phyloP scores from a whole-genome alignment of 1,140 invertebrate species.

The Megalonaias nervosa region DNA sequence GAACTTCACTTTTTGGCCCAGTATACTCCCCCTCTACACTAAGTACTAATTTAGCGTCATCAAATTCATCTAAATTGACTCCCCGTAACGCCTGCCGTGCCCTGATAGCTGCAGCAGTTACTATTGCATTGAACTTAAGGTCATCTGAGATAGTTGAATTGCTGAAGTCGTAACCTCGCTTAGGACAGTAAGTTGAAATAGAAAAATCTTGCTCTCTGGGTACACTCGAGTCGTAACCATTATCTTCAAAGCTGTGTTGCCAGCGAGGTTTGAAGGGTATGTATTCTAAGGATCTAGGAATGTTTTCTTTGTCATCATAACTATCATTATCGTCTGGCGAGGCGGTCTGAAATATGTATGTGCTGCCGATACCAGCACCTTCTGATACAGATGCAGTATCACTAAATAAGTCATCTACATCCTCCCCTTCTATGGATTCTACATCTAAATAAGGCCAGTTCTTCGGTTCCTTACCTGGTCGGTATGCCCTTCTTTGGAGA shows the following conservation, averaged over 20 bases:
- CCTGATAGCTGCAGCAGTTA: slow-evolving; percentile 39
- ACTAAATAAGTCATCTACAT: slow-evolving; percentile 19
- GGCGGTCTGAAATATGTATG: slow-evolving; percentile 1
- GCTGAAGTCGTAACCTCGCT: slow-evolving; percentile 3
- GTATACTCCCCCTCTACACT: slow-evolving; percentile 51
- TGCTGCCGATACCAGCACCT: neutral
- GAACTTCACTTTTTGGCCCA: slow-evolving; percentile 32
- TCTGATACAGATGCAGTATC: slow-evolving; percentile 8
- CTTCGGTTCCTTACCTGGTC: slow-evolving; percentile 16
- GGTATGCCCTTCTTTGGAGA: slow-evolving; percentile 7
- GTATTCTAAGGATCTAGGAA: slow-evolving; percentile 4
- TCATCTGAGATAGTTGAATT: slow-evolving; percentile 33
- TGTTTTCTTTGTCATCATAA: neutral
- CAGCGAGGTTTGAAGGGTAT: slow-evolving; percentile 28
- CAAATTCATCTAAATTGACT: slow-evolving; percentile 43
- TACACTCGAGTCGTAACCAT: neutral
- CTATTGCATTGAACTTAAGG: slow-evolving; percentile 43
- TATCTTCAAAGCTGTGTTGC: too few relatives aligned
- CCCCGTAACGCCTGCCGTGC: slow-evolving; percentile 41
- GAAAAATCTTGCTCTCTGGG: slow-evolving; percentile 7
- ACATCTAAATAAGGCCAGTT: slow-evolving; percentile 38
- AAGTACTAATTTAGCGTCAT: slow-evolving; percentile 44
- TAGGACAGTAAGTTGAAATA: too few relatives aligned
- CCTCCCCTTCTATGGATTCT: slow-evolving; percentile 30
- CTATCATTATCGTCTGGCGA: neutral